These are phyloP conservation scores for Drosophila nigritarsus DNA, from an alignment of 2,888 invertebrate genomes.

Conservation along the genomic window DNA sequence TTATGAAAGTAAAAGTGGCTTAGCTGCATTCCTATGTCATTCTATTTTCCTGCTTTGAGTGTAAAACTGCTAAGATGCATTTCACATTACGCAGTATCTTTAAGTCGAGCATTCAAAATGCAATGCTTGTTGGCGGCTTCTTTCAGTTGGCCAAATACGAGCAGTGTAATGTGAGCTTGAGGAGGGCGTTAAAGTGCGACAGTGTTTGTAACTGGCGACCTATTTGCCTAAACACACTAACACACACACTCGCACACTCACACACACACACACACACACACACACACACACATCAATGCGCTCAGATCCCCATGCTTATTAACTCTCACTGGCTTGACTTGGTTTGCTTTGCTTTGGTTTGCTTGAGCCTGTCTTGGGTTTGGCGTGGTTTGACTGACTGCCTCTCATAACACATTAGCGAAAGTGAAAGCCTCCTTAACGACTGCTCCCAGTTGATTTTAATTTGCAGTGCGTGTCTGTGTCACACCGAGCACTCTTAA, in stretches of 20 bases:
- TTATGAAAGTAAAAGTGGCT: background rate
- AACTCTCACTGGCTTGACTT: slow-evolving; percentile 41
- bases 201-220: slow-evolving; percentile 66
- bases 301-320: slow-evolving; percentile 39
- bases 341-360: slow-evolving; percentile 20
- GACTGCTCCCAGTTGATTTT: slow-evolving; percentile 82
- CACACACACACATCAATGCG: slow-evolving; percentile 6
- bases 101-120: background rate
- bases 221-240: slow-evolving; percentile 71
- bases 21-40: background rate
- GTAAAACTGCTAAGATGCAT: background rate
- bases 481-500: slow-evolving; percentile 63
- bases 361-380: slow-evolving; percentile 14
- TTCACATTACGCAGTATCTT: slow-evolving; percentile 15
- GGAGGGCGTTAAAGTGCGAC: slow-evolving; percentile 66
- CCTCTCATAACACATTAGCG: slow-evolving; percentile 78
- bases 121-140: slow-evolving; percentile 30
- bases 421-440: slow-evolving; percentile 81
- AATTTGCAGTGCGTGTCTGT: slow-evolving; percentile 77
- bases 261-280: slow-evolving; percentile 10
- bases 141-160: slow-evolving; percentile 63
- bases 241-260: slow-evolving; percentile 40
- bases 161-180: slow-evolving; percentile 69
- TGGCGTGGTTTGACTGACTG: slow-evolving; percentile 46
- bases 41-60: background rate